Evolutionary conservation across 2,797 vertebrate species (phyloP), one percentile per base, ranked within the genome.

Genomic region (Hapalemur alaotrensis): DNA sequence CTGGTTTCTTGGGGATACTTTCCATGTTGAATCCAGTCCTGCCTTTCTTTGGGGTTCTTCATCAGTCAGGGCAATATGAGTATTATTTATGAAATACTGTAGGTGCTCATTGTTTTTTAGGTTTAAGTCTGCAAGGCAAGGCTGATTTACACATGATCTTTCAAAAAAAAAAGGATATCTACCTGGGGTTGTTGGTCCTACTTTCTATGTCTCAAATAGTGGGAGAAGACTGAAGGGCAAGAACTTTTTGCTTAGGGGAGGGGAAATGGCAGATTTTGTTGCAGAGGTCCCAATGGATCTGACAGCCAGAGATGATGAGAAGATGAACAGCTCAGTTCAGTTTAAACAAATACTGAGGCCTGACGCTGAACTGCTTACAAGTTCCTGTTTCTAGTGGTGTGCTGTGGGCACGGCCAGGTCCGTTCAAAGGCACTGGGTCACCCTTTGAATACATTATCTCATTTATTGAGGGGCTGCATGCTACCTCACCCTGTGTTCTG

Each of bases 101-200:
- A 30, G 46, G 25, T 84, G 32, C 14, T 86, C 23, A 46, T 30
- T 79, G 25, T 76, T 83, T 79, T 89, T 86, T 86, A 87, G 22
- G 14, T 92, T 87, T 94, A 70, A n/a, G 50, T 91, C 17, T 87
- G 10, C 73, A 90, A 41, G 57, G 25, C 46, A 30, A 52, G 20
- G 48, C 59, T 92, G 28, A 92, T 95, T 65, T 85, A 79, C 10
- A 89, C 43, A 52, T 88, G 43, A 12, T 88, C 50, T 65, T 95
- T 86, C 30, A 80, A 61, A 61, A 61, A 35, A 35, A 35, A 67
- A 67, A 67, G n/a, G 13, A 0, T 65, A 30, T 67, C 35, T 67
- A 59, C 12, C 10, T 72, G 67, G 14, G 46, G 35, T n/a, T 61
- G 28, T 11, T 91, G 91, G 61, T 25, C 35, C 46, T 52, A 7